Conservation (phyloP, 2,113 vertebrate genomes). For the Numenius arquata region DNA sequence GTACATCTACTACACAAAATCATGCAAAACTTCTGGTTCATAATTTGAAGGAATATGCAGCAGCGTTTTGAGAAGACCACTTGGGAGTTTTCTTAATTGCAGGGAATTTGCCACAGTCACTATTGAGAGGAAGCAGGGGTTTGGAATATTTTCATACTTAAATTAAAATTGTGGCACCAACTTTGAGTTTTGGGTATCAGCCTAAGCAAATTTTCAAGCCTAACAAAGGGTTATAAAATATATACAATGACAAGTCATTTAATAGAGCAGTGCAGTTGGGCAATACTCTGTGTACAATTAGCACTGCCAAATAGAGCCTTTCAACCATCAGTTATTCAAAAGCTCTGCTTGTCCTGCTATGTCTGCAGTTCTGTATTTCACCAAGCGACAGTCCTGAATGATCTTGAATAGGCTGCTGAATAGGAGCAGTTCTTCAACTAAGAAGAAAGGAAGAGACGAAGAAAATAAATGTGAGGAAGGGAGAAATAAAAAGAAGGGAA, state of each 20-base stretch:
- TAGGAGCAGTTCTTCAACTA: not conserved
- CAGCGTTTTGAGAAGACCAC: not conserved
- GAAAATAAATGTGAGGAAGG: not conserved
- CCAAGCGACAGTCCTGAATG: not conserved
- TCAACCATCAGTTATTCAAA: not conserved
- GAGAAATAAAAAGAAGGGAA: not conserved
- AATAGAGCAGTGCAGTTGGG: not conserved
- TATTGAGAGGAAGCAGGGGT: not conserved
- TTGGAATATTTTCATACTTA: not conserved
- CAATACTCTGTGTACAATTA: not conserved
- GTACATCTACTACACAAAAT: not conserved
- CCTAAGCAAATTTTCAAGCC: constrained; percentile 29
- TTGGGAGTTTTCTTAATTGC: not conserved
- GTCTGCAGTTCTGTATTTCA: not conserved
- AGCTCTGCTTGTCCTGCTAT: not conserved
- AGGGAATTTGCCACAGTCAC: not conserved
- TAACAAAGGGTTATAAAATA: constrained; percentile 21
- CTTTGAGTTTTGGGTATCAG: not conserved
- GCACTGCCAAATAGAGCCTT: not conserved
- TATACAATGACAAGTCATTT: not conserved
- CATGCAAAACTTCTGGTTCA: not conserved
- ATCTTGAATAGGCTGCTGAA: not conserved
- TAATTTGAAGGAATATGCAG: constrained; percentile 33
- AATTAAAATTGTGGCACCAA: not conserved
- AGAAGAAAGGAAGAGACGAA: not conserved